These are phyloP conservation scores for Torymus auratus DNA, from an alignment of 2,888 invertebrate species.

Conservation along the genomic window DNA sequence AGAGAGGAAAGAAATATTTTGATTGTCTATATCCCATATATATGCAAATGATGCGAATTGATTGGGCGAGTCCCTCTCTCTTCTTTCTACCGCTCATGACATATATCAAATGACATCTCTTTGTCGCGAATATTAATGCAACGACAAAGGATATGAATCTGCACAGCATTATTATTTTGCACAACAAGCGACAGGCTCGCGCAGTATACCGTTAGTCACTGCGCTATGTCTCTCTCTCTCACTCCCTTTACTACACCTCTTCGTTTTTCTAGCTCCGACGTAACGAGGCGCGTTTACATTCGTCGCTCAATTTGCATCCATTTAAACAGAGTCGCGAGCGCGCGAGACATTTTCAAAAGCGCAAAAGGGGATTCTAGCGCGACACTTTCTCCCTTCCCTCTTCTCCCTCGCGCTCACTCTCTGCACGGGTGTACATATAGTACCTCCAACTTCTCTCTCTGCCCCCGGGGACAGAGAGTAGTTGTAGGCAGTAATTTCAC, in stretches of 20 bases:
- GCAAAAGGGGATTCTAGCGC: conserved; percentile 11
- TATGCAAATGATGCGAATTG: too few relatives aligned
- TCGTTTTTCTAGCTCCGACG: conserved; percentile 37
- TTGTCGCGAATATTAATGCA: conserved; percentile 10
- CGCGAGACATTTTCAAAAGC: conserved; percentile 44
- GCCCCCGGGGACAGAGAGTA: too few relatives aligned
- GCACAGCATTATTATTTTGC: conserved; percentile 17
- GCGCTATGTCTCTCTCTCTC: too few relatives aligned
- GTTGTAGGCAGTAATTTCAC: conserved; percentile 25
- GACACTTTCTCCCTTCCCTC: too few relatives aligned
- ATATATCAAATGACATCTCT: background rate
- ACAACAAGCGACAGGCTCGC: background rate
- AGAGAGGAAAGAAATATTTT: too few relatives aligned
- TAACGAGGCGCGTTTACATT: conserved; percentile 55
- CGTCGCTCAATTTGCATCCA: conserved; percentile 52
- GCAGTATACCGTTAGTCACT: too few relatives aligned
- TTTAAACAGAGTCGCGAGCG: conserved; percentile 46
- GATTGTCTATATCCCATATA: too few relatives aligned
- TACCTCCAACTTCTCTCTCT: too few relatives aligned
- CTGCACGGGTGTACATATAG: too few relatives aligned
- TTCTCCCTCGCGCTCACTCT: too few relatives aligned
- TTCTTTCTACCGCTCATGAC: background rate
- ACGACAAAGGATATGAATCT: conserved; percentile 17
- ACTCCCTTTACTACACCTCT: background rate
- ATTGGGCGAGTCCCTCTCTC: background rate